These are phyloP conservation scores for Zygaena filipendulae DNA, from an alignment of 2,888 invertebrate species.

Conservation along the genomic window DNA sequence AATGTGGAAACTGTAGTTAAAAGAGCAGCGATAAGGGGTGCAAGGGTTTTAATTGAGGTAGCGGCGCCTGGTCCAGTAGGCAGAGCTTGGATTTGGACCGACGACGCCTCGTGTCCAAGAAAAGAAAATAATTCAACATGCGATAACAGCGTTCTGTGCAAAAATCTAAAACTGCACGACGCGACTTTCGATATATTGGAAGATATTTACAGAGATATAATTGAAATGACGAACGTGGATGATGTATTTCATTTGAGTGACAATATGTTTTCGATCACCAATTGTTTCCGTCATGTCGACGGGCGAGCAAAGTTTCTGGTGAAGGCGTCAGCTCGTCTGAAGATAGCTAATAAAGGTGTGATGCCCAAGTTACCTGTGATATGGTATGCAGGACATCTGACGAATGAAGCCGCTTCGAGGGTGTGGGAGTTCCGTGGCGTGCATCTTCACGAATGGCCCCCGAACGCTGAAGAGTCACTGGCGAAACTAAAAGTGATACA, in stretches of 20 bases:
- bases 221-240: constrained; percentile 75
- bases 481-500: constrained; percentile 80
- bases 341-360: constrained; percentile 66
- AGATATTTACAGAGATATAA: constrained; percentile 75
- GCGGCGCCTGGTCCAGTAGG: constrained; percentile 89
- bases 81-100: constrained; percentile 84
- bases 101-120: constrained; percentile 51
- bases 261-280: constrained; percentile 74
- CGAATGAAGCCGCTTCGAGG: constrained; percentile 46
- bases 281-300: constrained; percentile 75
- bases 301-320: constrained; percentile 78
- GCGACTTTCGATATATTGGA: constrained; percentile 75
- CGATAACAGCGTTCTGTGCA: constrained; percentile 82
- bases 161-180: constrained; percentile 77
- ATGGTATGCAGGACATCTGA: constrained; percentile 76
- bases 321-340: constrained; percentile 70
- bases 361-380: constrained; percentile 69
- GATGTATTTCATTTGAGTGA: constrained; percentile 86
- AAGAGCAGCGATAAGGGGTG: constrained; percentile 80
- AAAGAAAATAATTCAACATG: constrained; percentile 42
- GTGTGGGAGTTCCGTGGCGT: constrained; percentile 68
- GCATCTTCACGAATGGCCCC: constrained; percentile 79
- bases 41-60: constrained; percentile 87
- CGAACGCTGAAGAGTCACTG: constrained; percentile 73
- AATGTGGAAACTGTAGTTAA: constrained; percentile 77